A percentile compares a stretch with the other conserved stretches of the same genome.
Conservation (phyloP, 1,140 invertebrate species). For the Aphis craccivora region DNA sequence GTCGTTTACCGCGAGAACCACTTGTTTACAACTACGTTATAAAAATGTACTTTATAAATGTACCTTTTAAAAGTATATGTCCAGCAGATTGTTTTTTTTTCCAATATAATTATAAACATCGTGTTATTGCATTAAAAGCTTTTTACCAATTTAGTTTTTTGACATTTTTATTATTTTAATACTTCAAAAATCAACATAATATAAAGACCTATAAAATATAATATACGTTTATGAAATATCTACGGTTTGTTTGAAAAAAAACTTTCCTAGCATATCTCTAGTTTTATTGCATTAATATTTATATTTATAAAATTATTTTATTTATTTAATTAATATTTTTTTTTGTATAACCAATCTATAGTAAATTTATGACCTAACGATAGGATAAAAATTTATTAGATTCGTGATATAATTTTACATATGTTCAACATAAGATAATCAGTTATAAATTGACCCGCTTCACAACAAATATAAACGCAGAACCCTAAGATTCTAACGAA, state of each 20-base stretch:
- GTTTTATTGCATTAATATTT: not conserved
- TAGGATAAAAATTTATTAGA: not conserved
- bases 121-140: not conserved
- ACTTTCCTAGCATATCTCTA: not conserved
- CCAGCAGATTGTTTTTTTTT: not conserved
- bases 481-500: not conserved
- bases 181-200: not conserved
- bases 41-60: conserved; percentile 24
- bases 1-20: conserved; percentile 27
- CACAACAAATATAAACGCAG: not conserved
- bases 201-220: not conserved
- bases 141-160: not conserved
- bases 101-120: not conserved
- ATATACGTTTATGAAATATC: not conserved
- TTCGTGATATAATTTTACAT: not conserved
- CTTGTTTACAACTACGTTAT: not conserved
- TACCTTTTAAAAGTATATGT: conserved; percentile 8
- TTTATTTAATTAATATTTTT: not conserved
- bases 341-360: not conserved
- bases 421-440: not conserved
- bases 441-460: not conserved
- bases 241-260: not conserved
- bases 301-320: not conserved
- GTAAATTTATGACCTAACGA: not conserved
- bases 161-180: not conserved